A percentile compares a stretch with the other conserved stretches of the same genome.
These are phyloP conservation scores for Tenebrio molitor DNA, from an alignment of 1,140 invertebrate genomes.

Conservation along the genomic window DNA sequence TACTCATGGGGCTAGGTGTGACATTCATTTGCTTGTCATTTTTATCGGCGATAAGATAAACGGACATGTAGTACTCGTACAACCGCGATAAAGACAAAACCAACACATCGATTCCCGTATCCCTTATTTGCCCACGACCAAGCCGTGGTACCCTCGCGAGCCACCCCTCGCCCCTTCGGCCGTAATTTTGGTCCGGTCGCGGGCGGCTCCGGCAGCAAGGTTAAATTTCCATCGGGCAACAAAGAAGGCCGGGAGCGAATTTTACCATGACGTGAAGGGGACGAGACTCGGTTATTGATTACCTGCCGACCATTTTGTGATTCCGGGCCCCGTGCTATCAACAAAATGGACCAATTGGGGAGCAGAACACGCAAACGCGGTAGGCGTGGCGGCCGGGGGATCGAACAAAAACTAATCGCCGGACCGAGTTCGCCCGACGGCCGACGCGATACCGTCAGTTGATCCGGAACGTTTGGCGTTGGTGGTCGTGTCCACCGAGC, in stretches of 20 bases:
- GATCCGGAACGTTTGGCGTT: slow-evolving; percentile 18
- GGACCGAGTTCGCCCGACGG: slow-evolving; percentile 48
- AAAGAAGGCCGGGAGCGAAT: slow-evolving; percentile 40
- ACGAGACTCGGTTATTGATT: slow-evolving; percentile 61
- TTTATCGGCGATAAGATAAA: slow-evolving; percentile 32
- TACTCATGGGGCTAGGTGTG: slow-evolving; percentile 27
- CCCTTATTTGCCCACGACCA: too few species aligned
- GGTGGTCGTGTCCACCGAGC: slow-evolving; percentile 11
- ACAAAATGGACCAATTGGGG: slow-evolving; percentile 58
- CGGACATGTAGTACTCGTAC: background rate
- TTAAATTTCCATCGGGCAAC: slow-evolving; percentile 49
- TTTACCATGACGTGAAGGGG: slow-evolving; percentile 41
- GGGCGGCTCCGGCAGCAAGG: slow-evolving; percentile 37
- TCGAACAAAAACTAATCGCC: slow-evolving; percentile 50
- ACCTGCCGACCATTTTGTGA: slow-evolving; percentile 66
- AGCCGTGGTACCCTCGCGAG: too few species aligned
- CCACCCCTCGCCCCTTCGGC: too few species aligned
- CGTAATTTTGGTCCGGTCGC: slow-evolving; percentile 5
- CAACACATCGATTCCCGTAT: background rate
- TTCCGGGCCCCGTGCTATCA: slow-evolving; percentile 54
- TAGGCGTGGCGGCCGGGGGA: slow-evolving; percentile 55
- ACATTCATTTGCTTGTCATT: slow-evolving; percentile 23
- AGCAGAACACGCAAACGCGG: slow-evolving; percentile 46
- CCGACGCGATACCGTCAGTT: slow-evolving; percentile 44
- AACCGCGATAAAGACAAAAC: slow-evolving; percentile 6